phyloP scores from a whole-genome alignment of 2,888 invertebrate genomes.

The Metellina segmentata region DNA sequence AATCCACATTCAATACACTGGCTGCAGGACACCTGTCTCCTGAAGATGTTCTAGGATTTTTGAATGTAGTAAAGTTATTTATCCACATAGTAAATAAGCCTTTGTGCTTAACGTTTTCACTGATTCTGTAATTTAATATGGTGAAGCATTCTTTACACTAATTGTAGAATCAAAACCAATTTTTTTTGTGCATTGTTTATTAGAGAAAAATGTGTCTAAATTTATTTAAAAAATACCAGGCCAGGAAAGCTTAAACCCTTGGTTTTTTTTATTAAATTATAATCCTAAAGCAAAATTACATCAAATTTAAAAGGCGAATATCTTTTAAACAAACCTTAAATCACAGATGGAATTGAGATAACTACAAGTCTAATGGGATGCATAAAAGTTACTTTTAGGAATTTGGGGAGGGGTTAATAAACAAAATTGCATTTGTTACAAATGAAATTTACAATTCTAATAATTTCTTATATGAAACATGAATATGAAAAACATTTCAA shows the following conservation, averaged over 20 bases:
- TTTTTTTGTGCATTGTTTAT: too few relatives aligned
- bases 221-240: neutral
- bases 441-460: constrained; percentile 1
- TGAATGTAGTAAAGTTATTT: too few relatives aligned
- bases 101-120: too few relatives aligned
- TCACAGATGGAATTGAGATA: constrained; percentile 29
- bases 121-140: too few relatives aligned
- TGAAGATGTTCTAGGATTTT: too few relatives aligned
- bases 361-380: constrained; percentile 6
- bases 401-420: constrained; percentile 24
- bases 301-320: constrained; percentile 38
- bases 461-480: constrained; percentile 18
- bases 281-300: constrained; percentile 50
- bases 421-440: neutral
- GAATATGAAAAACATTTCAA: constrained; percentile 32
- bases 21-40: too few relatives aligned
- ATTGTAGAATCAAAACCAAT: too few relatives aligned
- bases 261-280: constrained; percentile 46
- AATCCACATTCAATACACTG: too few relatives aligned
- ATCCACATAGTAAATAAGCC: too few relatives aligned
- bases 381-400: neutral
- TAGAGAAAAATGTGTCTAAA: neutral
- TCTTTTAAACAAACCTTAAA: constrained; percentile 51
- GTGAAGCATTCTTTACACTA: too few relatives aligned
- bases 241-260: constrained; percentile 11